Evolutionary conservation across 2,888 invertebrate genomes (phyloP).

Genomic region (Thera britannica): DNA sequence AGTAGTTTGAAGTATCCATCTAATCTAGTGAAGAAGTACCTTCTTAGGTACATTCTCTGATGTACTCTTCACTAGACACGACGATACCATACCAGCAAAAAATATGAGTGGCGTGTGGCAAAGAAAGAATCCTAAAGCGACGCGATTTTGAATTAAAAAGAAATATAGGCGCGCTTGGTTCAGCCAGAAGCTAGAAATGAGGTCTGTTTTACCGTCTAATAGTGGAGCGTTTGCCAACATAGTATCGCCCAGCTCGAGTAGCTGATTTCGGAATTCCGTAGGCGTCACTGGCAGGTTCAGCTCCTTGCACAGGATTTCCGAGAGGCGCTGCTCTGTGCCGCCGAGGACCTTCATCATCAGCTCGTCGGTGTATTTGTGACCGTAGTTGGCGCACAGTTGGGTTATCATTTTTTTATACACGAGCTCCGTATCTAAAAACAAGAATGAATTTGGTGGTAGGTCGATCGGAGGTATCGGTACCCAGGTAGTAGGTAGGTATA

Average conservation of each 20-base stretch:
- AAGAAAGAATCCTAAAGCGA: neutral
- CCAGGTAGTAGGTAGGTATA: neutral
- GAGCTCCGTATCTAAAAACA: constrained; percentile 89
- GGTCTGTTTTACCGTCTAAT: constrained; percentile 87
- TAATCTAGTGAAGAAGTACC: no score
- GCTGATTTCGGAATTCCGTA: constrained; percentile 87
- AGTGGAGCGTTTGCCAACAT: constrained; percentile 86
- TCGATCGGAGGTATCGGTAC: neutral
- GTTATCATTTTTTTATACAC: constrained; percentile 91
- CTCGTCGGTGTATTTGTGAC: constrained; percentile 91
- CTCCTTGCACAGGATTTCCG: constrained; percentile 88
- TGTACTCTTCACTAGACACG: no score
- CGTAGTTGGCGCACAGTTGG: constrained; percentile 88
- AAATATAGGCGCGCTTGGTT: constrained; percentile 6
- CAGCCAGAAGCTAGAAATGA: neutral
- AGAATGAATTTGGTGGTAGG: neutral
- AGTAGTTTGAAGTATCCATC: no score
- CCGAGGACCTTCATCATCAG: constrained; percentile 91
- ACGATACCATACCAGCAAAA: no score
- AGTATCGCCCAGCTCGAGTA: constrained; percentile 84
- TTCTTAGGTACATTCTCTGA: no score
- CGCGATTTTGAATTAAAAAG: constrained; percentile 3
- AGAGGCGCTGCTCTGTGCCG: constrained; percentile 88
- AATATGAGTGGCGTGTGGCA: no score
- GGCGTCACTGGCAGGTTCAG: constrained; percentile 88